These are phyloP conservation scores for Pyrochroa serraticornis DNA, from an alignment of 2,888 invertebrate genomes.

Conservation along the genomic window DNA sequence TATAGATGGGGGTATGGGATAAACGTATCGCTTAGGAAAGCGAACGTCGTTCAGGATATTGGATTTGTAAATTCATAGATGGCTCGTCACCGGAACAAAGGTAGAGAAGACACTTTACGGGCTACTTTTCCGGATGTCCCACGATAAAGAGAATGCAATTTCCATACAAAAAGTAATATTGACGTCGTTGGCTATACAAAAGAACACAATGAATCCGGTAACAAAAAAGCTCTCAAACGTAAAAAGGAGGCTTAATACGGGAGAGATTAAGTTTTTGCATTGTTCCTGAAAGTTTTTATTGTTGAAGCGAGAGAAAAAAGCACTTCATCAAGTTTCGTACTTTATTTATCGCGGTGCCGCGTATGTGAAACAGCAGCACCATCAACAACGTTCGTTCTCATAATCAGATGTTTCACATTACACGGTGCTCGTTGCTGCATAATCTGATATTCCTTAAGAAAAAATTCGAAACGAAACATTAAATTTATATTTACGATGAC, in stretches of 20 bases:
- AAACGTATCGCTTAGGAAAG: too few relatives aligned
- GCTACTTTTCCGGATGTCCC: neutral
- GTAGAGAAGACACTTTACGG: too few relatives aligned
- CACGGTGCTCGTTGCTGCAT: slow-evolving; percentile 15
- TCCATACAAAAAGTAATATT: too few relatives aligned
- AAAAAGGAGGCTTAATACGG: too few relatives aligned
- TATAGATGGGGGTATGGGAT: too few relatives aligned
- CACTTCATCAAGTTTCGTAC: slow-evolving; percentile 15
- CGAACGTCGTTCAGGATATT: too few relatives aligned
- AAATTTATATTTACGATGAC: slow-evolving; percentile 28
- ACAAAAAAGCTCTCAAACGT: slow-evolving; percentile 1
- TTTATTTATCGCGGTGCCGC: neutral
- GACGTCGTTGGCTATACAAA: neutral
- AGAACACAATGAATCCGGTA: slow-evolving; percentile 10
- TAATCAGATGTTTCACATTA: slow-evolving; percentile 28
- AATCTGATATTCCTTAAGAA: slow-evolving; percentile 19
- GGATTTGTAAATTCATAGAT: too few relatives aligned
- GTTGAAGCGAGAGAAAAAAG: neutral
- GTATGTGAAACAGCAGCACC: neutral
- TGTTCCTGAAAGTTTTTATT: neutral
- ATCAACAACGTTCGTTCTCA: slow-evolving; percentile 18
- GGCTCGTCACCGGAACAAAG: too few relatives aligned
- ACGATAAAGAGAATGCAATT: neutral
- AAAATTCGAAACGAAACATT: slow-evolving; percentile 15
- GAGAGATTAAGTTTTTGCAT: slow-evolving; percentile 12